Evolutionary conservation across 2,888 invertebrate genomes (phyloP), one percentile per base, ranked within the genome.

Genomic region (Limnephilus rhombicus): DNA sequence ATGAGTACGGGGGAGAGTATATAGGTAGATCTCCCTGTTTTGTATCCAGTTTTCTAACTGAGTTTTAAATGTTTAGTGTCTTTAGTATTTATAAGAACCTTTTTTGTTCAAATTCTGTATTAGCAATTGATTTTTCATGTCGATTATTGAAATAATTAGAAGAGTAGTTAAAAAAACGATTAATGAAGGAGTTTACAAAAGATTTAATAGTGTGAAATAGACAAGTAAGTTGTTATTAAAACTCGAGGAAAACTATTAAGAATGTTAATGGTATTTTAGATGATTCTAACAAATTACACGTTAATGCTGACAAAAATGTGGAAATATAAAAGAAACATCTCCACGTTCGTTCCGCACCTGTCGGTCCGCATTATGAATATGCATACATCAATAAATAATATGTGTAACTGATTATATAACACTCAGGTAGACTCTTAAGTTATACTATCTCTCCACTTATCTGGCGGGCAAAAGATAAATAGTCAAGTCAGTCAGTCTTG

Each of bases 381-480:
- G 45, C 53, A 68, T 68, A 68, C 68, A 68, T 68, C 68, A 68
- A 68, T 68, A 68, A 68, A 68, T 68, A 68, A 68, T 68, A 68
- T 68, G 68, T 87, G 87, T 87, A 68, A 87, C 68, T 29, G 24
- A 24, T 49, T 49, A 89, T 34, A 89, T 89, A n/a, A 68, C n/a
- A 18, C n/a, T 37, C 31, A 34, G 29, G 80, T 34, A 89, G 80
- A 87, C 87, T 53, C 53, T 31, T 41, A 37, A 34, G 41, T 31
- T 89, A 89, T 89, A 80, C n/a, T 89, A 89, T 89, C 24, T 80
- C 13, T 31, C n/a, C n/a, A 89, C n/a, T 80, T 89, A 89, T 89
- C 88, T 68, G 37, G 37, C 80, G n/a, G 53, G 68, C 53, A 53
- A 86, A 87, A 68, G 53, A 87, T 31, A 89, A 41, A 89, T 89